These are phyloP conservation scores for Acrobasis suavella DNA, from an alignment of 2,888 invertebrate species.

Conservation along the genomic window DNA sequence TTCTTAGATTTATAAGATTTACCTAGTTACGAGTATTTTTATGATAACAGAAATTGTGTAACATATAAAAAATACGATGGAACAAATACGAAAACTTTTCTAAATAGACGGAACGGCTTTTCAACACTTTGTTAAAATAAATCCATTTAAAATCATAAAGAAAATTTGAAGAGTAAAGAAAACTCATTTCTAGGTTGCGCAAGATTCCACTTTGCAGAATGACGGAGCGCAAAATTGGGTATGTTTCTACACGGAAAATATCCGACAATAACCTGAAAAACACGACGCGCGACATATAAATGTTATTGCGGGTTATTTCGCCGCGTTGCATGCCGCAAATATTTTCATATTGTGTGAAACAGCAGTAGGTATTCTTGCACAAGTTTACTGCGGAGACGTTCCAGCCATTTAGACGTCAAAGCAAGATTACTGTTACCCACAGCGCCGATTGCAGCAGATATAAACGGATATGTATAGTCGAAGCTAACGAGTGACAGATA, in stretches of 20 bases:
- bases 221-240: constrained; percentile 7
- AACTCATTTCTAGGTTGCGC: neutral
- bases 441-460: constrained; percentile 19
- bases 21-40: too few relatives aligned
- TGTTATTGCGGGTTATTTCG: constrained; percentile 12
- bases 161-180: neutral
- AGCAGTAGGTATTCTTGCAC: constrained; percentile 2
- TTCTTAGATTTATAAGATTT: too few relatives aligned
- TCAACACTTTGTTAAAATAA: neutral
- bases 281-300: constrained; percentile 11
- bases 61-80: too few relatives aligned
- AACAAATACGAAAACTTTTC: too few relatives aligned
- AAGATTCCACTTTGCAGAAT: constrained; percentile 8
- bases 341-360: constrained; percentile 14
- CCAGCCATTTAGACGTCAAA: constrained; percentile 5
- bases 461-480: constrained; percentile 41
- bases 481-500: constrained; percentile 57
- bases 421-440: constrained; percentile 15
- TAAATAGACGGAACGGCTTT: too few relatives aligned
- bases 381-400: constrained; percentile 1
- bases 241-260: constrained; percentile 13
- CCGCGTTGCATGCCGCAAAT: constrained; percentile 14
- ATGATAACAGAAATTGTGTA: too few relatives aligned
- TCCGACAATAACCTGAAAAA: constrained; percentile 16
- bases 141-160: neutral